phyloP scores from a whole-genome alignment of 2,113 vertebrate species.

The Onychorhynchus coronatus region DNA sequence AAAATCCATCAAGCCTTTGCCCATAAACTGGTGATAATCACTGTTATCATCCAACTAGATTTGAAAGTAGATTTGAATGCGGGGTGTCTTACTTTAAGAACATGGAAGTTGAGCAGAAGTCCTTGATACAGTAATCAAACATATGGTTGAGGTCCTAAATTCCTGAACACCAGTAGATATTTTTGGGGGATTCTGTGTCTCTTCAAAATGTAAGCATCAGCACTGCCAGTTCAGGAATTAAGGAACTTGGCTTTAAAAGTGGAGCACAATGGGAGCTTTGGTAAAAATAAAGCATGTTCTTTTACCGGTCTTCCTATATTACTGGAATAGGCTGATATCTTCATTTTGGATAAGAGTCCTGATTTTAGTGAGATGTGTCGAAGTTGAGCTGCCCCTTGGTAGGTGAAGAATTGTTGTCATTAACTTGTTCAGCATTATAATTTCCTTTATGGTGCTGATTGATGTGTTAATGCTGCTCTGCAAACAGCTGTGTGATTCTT shows the following conservation, averaged over 20 bases:
- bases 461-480: fast-evolving
- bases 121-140: not conserved
- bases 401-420: not conserved
- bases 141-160: not conserved
- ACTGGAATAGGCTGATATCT: not conserved
- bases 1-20: not conserved
- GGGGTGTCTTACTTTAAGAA: not conserved
- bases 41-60: not conserved
- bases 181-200: not conserved
- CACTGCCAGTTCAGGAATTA: not conserved
- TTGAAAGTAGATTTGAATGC: not conserved
- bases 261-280: not conserved
- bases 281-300: not conserved
- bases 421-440: not conserved
- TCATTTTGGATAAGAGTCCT: not conserved
- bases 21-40: not conserved
- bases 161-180: not conserved
- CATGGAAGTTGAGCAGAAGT: not conserved
- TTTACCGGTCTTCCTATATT: not conserved
- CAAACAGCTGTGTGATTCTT: not conserved
- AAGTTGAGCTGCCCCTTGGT: not conserved
- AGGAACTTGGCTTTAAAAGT: not conserved
- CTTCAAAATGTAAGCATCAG: not conserved
- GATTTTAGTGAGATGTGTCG: not conserved
- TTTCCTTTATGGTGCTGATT: not conserved